Conservation (phyloP, 2,113 vertebrate genomes). For the Nothoprocta pentlandii region DNA sequence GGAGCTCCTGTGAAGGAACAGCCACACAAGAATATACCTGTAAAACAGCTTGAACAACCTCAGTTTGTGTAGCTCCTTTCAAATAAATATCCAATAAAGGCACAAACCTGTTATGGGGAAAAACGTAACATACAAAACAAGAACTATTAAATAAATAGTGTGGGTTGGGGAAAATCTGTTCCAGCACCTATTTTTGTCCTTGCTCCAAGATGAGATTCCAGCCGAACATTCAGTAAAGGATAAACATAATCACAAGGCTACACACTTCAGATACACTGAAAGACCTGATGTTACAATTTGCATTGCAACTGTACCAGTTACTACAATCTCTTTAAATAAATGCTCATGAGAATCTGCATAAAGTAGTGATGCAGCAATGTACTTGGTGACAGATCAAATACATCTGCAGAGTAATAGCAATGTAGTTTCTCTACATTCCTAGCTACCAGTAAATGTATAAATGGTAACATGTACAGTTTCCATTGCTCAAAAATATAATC, state of each 20-base stretch:
- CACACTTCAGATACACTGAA: neutral
- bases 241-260: conserved; percentile 8
- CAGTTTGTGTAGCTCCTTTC: conserved; percentile 42
- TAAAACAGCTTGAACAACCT: conserved; percentile 25
- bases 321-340: conserved; percentile 58
- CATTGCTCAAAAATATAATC: conserved; percentile 78
- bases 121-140: conserved; percentile 52
- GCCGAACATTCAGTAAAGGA: conserved; percentile 31
- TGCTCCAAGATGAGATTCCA: conserved; percentile 36
- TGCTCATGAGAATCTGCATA: neutral
- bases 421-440: conserved; percentile 39
- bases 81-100: conserved; percentile 73
- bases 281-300: neutral
- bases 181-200: conserved; percentile 53
- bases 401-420: conserved; percentile 47
- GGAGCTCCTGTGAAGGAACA: conserved; percentile 26
- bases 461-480: conserved; percentile 68
- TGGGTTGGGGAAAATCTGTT: conserved; percentile 30
- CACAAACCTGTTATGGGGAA: conserved; percentile 54
- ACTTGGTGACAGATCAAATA: conserved; percentile 38
- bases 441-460: conserved; percentile 59
- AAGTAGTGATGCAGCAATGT: neutral
- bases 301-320: conserved; percentile 33
- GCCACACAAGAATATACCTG: conserved; percentile 48
- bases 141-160: conserved; percentile 64